Evolutionary conservation across 2,113 vertebrate species (phyloP).

Genomic region (Pseudolaguvia tuberculata): DNA sequence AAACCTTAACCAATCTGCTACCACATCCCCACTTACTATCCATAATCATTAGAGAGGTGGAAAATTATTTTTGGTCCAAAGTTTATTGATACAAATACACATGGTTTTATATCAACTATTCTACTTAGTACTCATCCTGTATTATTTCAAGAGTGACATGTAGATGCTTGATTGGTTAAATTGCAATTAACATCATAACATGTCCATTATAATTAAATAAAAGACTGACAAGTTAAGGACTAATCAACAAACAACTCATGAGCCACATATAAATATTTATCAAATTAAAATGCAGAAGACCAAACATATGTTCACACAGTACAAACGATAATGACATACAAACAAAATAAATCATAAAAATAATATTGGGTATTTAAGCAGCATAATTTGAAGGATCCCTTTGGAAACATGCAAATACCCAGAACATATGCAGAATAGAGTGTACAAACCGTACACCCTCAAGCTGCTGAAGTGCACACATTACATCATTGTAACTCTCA

Average conservation of each 20-base stretch:
- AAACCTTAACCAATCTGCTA: no score
- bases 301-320: constrained; percentile 23
- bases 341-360: constrained; percentile 45
- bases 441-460: neutral
- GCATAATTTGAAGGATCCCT: constrained; percentile 55
- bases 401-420: constrained; percentile 56
- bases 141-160: neutral
- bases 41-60: no score
- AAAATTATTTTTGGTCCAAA: neutral
- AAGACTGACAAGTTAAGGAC: neutral
- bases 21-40: no score
- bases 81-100: neutral
- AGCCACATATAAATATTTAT: constrained; percentile 28
- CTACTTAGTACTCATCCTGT: neutral
- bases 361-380: constrained; percentile 53
- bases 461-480: neutral
- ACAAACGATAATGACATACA: constrained; percentile 49
- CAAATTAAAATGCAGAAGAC: constrained; percentile 27
- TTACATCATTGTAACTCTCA: neutral
- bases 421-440: neutral
- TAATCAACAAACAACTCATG: neutral
- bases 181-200: neutral
- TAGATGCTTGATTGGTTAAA: neutral
- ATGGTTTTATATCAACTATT: no score
- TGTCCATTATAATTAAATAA: neutral